Conservation (phyloP, 2,113 vertebrate genomes). For the Ameiurus melas region DNA sequence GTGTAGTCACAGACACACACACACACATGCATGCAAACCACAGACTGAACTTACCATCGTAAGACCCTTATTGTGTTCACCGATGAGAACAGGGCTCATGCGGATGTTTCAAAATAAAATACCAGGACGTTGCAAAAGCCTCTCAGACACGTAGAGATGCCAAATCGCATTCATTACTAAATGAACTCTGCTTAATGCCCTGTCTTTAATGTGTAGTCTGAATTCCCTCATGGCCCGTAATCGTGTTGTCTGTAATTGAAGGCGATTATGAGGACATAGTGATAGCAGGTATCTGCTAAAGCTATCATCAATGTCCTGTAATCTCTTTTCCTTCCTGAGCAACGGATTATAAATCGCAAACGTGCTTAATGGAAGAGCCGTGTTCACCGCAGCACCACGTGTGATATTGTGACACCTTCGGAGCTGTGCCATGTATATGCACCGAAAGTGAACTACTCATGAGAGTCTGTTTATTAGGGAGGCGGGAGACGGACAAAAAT, state of each 20-base stretch:
- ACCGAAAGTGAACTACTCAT: not conserved
- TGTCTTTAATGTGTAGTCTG: not conserved
- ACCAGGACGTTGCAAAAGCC: not conserved
- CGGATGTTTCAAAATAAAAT: not conserved
- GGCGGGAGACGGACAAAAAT: not conserved
- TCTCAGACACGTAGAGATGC: not conserved
- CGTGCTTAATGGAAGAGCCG: not conserved
- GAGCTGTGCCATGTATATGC: not conserved
- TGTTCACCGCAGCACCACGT: not conserved
- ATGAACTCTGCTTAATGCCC: not conserved
- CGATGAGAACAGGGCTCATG: not conserved
- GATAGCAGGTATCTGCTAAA: not conserved
- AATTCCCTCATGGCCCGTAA: not conserved
- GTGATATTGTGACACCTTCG: not conserved
- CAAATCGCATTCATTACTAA: not conserved
- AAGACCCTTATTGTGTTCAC: not conserved
- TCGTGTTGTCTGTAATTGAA: not conserved
- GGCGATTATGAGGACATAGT: not conserved
- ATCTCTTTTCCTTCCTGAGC: slow-evolving; percentile 4
- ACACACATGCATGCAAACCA: not conserved
- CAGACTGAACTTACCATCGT: not conserved
- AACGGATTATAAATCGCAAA: slow-evolving; percentile 9
- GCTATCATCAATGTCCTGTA: not conserved
- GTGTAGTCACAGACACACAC: not conserved
- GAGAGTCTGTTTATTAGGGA: not conserved